Conservation (phyloP, 2,113 vertebrate genomes). For the Etia nguti region DNA sequence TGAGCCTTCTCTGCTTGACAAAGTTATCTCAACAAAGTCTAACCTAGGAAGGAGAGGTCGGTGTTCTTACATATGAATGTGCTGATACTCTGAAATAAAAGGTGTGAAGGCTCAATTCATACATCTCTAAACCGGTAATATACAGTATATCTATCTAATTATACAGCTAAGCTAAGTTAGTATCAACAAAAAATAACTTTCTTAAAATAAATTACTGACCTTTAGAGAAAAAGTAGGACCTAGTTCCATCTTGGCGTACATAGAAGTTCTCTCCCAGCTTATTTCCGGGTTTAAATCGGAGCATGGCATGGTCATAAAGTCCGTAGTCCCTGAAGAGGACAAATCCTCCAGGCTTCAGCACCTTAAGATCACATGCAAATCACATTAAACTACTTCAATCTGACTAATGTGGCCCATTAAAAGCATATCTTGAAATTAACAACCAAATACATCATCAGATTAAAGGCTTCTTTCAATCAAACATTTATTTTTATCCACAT, state of each 20-base stretch:
- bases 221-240: slow-evolving; percentile 91
- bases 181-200: background rate
- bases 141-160: background rate
- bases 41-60: background rate
- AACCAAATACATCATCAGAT: fast-evolving
- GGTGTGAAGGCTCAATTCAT: background rate
- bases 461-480: background rate
- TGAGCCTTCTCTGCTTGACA: background rate
- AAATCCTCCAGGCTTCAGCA: slow-evolving; percentile 85
- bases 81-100: background rate
- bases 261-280: slow-evolving; percentile 95
- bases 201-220: slow-evolving; percentile 68
- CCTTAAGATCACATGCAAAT: slow-evolving; percentile 61
- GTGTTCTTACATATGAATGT: background rate
- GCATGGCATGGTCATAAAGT: slow-evolving; percentile 90
- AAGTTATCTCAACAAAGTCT: background rate
- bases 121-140: background rate
- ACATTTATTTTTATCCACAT: background rate
- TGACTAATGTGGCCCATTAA: background rate
- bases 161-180: background rate
- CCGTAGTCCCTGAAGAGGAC: slow-evolving; percentile 95
- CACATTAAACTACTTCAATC: background rate
- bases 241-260: slow-evolving; percentile 93
- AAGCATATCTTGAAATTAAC: background rate
- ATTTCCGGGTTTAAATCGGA: slow-evolving; percentile 87